Evolutionary conservation across 2,113 vertebrate genomes (phyloP), one percentile per base, ranked within the genome.

Genomic region (Leptocoma aspasia): DNA sequence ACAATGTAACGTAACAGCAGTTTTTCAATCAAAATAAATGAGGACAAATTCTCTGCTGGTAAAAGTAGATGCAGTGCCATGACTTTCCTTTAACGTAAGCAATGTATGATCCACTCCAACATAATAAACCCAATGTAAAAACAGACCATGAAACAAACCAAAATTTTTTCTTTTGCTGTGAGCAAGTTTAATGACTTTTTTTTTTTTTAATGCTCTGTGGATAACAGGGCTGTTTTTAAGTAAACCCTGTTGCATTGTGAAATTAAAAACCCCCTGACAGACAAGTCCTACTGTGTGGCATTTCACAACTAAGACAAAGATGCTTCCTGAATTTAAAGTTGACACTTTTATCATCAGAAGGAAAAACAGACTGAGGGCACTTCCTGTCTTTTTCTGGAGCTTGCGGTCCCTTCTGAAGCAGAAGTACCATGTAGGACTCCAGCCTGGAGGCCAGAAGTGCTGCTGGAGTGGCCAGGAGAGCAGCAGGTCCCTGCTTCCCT

Each of bases 31-130:
- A 91, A 93, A 94, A 86, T 87, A 72, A 88, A 90, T 86, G 82
- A 89, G 69, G 72, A 83, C 77, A 94, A 94, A 93, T 92, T 96
- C 60, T 95, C 49, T 94, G n/a, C 79, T 86, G 65, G 64, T 89
- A 81, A 75, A 90, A 79, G 53, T 37, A 27, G 52, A 26, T 60
- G 61, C 50, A 90, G n/a, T 33, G 13, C 60, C 23, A 9, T 23
- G 64, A 26, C 31, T 92, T 94, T 70, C 31, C 68, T 77, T 81
- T 68, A 61, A 45, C 0, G 0, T 27, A 56, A 82, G 50, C 42
- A 53, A 50, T 3, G 28, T 9, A 10, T 26, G 31, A 88, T 61
- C 88, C 27, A 24, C 42, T 86, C 42, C 31, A 59, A 70, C 39
- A 39, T 13, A 56, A 52, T 75, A 93, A 94, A 71, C 54, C 3